phyloP scores from a whole-genome alignment of 2,888 invertebrate species.

The Ligdia adustata region DNA sequence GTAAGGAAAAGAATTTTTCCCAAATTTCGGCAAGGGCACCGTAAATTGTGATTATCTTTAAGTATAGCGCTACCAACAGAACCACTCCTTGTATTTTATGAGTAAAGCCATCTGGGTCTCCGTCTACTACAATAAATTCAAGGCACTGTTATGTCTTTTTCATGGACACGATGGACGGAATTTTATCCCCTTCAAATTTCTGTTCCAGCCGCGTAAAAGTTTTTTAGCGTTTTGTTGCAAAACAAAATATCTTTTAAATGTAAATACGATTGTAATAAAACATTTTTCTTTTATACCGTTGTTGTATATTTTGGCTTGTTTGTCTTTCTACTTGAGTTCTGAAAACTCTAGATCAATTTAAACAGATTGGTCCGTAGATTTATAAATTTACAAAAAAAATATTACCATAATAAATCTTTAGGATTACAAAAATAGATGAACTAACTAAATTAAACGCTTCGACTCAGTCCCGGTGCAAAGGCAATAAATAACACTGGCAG shows the following conservation, averaged over 20 bases:
- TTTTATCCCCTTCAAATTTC: conserved; percentile 71
- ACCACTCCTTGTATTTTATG: conserved; percentile 81
- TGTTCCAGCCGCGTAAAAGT: conserved; percentile 53
- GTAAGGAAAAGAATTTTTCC: conserved; percentile 64
- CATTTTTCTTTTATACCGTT: no score
- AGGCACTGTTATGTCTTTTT: conserved; percentile 79
- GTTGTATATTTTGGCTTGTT: no score
- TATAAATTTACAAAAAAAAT: no score
- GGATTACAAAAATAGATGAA: no score
- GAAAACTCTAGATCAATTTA: no score
- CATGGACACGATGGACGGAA: conserved; percentile 74
- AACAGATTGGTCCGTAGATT: no score
- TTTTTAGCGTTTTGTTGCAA: conserved; percentile 23
- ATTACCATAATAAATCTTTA: no score
- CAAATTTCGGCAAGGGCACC: conserved; percentile 64
- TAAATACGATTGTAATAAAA: conserved; percentile 2
- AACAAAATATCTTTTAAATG: not conserved
- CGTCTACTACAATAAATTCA: conserved; percentile 78
- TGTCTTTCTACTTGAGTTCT: no score
- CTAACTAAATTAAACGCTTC: no score
- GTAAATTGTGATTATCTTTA: conserved; percentile 83
- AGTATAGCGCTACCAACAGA: conserved; percentile 72
- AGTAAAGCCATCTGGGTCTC: conserved; percentile 80
- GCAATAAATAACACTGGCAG: no score
- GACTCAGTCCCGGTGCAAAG: no score